Percentiles rank a stretch among this genome's conserved stretches.
Conservation (phyloP, 2,888 invertebrate species). For the Argynnis bischoffii region DNA sequence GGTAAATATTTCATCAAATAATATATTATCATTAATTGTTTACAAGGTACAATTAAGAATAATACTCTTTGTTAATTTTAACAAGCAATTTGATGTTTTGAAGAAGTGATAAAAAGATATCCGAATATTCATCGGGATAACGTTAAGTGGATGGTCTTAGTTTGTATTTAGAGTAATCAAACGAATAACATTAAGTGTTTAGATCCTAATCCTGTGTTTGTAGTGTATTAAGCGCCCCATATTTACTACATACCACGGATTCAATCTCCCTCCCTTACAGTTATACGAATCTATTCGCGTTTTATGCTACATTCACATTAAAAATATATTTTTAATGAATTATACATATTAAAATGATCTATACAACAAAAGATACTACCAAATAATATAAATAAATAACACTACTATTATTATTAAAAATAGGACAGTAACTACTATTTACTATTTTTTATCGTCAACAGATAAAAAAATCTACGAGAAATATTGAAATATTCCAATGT, state of each 20-base stretch:
- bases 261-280: slow-evolving; percentile 7
- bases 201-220: slow-evolving; percentile 32
- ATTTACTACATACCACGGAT: slow-evolving; percentile 28
- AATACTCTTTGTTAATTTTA: slow-evolving; percentile 2
- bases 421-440: no score
- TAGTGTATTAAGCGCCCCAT: slow-evolving; percentile 29
- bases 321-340: no score
- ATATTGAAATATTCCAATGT: no score
- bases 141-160: slow-evolving; percentile 21
- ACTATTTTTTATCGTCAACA: no score
- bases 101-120: not conserved
- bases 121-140: slow-evolving; percentile 16
- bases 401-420: no score
- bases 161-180: slow-evolving; percentile 23
- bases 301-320: not conserved
- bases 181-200: slow-evolving; percentile 26
- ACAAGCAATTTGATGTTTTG: slow-evolving; percentile 6
- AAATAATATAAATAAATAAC: no score
- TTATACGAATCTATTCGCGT: not conserved
- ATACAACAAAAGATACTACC: no score
- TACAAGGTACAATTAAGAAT: slow-evolving; percentile 6
- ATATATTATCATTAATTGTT: not conserved
- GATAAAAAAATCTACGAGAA: no score
- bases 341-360: no score
- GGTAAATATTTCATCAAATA: not conserved